Base-by-base conservation (phyloP, 1,140 invertebrate genomes). In the Drosophila ambigua region DNA sequence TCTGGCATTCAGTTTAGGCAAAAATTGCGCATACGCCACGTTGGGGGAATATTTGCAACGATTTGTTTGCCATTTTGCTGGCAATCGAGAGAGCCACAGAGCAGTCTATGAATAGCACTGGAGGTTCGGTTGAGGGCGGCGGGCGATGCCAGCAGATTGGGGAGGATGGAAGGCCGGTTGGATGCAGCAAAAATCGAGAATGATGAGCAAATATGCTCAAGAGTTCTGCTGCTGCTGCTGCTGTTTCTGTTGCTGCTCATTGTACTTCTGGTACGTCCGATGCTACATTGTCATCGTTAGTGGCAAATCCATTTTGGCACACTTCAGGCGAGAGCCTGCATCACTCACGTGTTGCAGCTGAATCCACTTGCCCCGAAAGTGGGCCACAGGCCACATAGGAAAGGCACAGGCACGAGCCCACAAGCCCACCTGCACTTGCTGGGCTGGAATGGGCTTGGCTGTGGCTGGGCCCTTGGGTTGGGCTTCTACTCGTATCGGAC, bases 21-120 rank as follows among this genome's bases (percentile, higher is more conserved):
- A 67, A 79, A 76, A 71, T 72, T 84, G 76, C 80, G 81, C 80
- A 79, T 79, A 79, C 76, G 81, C 80, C 77, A 74, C 68, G 58
- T 74, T 57, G 63, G 11, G 49, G 49, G 49, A 78, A 63, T 65
- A 77, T 78, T 81, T 68, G 79, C 72, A 58, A 69, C 67, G 67
- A 69, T 69, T 69, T 69, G 67, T 69, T 75, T 75, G 72, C 72
- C 72, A 75, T 75, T 75, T 75, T 59, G 53, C 62, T 58, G 49
- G 63, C 55, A 67, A 67, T 54, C 44, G 55, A 48, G 73, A 28
- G 50, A 53, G 66, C 67, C 67, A 35, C 61, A 73, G 63, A 28
- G 43, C 61, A 53, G 60, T 48, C 63, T 67, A 72, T 67, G 63
- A 60, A 69, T 50, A 49, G 76, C 58, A 43, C 6, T 7, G 28